phyloP scores from a whole-genome alignment of 2,113 vertebrate genomes.

The Ancistrus triradiatus region DNA sequence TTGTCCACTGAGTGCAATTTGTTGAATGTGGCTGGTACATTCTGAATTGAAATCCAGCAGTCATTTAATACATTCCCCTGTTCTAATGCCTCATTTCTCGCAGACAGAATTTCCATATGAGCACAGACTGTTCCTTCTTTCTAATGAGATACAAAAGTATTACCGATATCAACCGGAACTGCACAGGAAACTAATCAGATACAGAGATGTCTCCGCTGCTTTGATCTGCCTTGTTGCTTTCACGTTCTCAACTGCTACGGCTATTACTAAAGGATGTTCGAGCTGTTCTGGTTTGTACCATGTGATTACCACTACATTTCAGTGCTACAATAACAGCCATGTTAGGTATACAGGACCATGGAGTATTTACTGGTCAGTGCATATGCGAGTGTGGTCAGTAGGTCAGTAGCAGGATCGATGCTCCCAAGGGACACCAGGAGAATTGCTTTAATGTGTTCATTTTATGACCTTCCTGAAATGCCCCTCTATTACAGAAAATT shows the following conservation, averaged over 20 bases:
- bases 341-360: background rate
- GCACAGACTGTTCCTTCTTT: too few species aligned
- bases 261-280: slow-evolving; percentile 12
- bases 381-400: background rate
- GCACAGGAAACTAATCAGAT: background rate
- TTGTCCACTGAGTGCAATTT: too few species aligned
- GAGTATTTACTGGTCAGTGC: slow-evolving; percentile 17
- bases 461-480: background rate
- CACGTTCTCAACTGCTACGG: background rate
- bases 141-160: too few species aligned
- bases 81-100: too few species aligned
- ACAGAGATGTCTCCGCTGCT: background rate
- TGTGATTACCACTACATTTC: slow-evolving; percentile 34
- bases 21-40: too few species aligned
- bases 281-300: slow-evolving; percentile 4
- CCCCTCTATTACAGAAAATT: background rate
- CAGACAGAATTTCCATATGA: too few species aligned
- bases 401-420: slow-evolving; percentile 24
- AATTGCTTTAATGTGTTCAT: background rate
- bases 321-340: slow-evolving; percentile 7
- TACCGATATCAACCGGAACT: background rate
- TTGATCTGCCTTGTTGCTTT: background rate
- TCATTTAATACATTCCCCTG: too few species aligned
- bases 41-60: too few species aligned
- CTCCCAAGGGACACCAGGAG: background rate